Evolutionary conservation across 2,113 vertebrate genomes (phyloP).

Genomic region (Danionella cerebrum): DNA sequence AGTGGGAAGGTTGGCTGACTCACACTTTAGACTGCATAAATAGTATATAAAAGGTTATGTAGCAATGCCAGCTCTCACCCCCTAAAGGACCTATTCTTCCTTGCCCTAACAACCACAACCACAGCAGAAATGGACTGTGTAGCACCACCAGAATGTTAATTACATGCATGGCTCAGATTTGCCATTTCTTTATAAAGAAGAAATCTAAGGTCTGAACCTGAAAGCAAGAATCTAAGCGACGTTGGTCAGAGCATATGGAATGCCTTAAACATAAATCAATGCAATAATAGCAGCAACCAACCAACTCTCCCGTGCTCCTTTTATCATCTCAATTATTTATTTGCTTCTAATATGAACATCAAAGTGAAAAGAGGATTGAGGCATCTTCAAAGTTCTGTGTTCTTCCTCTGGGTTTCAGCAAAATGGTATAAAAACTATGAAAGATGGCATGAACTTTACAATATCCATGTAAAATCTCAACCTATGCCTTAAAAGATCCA

Average conservation of each 20-base stretch:
- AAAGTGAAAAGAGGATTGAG: no score
- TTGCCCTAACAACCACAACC: conserved; percentile 8
- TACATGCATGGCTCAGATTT: conserved; percentile 11
- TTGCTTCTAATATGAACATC: no score
- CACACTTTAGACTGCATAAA: background rate
- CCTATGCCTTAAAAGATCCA: background rate
- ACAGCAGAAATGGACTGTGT: conserved; percentile 3
- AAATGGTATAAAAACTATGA: background rate
- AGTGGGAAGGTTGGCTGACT: background rate
- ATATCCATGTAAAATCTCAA: background rate
- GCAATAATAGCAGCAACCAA: no score
- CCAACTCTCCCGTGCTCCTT: no score
- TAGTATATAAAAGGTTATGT: background rate
- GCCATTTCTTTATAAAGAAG: conserved; percentile 8
- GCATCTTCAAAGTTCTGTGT: background rate
- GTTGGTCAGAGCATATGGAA: no score
- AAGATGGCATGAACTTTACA: background rate
- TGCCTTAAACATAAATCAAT: no score
- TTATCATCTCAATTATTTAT: no score
- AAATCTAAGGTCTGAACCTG: no score
- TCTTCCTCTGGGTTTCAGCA: background rate
- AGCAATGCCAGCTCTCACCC: background rate
- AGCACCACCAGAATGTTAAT: conserved; percentile 34
- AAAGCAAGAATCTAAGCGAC: no score
- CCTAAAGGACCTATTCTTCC: conserved; percentile 1